These are phyloP conservation scores for Euplagia quadripunctaria DNA, from an alignment of 2,888 invertebrate species.

Conservation along the genomic window DNA sequence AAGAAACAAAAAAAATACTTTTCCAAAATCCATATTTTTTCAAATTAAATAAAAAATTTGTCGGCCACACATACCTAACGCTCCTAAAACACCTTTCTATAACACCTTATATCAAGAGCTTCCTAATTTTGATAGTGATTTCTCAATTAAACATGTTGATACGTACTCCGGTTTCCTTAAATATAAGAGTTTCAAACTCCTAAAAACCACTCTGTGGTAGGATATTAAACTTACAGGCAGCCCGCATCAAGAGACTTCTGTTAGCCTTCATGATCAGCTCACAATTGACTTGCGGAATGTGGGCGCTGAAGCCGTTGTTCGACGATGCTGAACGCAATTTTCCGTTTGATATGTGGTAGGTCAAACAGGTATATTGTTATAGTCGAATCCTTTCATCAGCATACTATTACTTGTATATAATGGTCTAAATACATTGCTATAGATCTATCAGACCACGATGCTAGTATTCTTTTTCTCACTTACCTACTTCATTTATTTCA, in stretches of 20 bases:
- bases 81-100: not conserved
- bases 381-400: too few species aligned
- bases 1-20: too few species aligned
- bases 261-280: constrained; percentile 76
- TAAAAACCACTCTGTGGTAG: constrained; percentile 45
- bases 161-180: constrained; percentile 16
- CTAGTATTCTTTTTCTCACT: too few species aligned
- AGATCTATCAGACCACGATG: too few species aligned
- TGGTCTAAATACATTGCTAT: not conserved
- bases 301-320: constrained; percentile 77
- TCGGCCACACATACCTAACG: too few species aligned
- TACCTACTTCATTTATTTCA: not conserved
- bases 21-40: too few species aligned
- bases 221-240: constrained; percentile 69
- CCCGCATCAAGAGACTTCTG: constrained; percentile 71
- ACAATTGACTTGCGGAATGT: constrained; percentile 73
- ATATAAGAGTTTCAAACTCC: not conserved
- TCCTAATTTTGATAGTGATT: not conserved
- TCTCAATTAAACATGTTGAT: not conserved
- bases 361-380: not conserved
- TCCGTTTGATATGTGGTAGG: constrained; percentile 82
- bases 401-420: too few species aligned
- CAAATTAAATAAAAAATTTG: too few species aligned
- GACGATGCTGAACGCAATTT: constrained; percentile 76
- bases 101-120: not conserved